phyloP scores from a whole-genome alignment of 2,113 vertebrate species.

The Aptenodytes forsteri region DNA sequence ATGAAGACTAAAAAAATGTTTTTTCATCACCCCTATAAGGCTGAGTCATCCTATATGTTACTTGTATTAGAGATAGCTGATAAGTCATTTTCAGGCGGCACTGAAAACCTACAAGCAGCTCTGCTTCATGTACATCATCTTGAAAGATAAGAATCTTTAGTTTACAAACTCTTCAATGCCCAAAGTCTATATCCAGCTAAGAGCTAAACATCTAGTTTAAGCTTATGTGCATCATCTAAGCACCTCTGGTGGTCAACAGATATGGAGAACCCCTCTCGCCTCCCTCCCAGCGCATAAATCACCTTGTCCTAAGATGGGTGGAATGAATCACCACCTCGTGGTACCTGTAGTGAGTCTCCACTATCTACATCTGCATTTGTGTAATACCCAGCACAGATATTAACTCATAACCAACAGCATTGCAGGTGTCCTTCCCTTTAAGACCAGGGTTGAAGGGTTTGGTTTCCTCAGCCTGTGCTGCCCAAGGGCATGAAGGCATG shows the following conservation, averaged over 20 bases:
- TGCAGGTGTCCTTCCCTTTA: neutral
- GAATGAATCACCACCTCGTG: neutral
- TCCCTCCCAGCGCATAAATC: neutral
- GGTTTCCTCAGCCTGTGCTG: neutral
- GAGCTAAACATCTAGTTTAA: neutral
- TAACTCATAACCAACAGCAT: neutral
- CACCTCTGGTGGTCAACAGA: neutral
- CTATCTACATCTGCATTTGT: neutral
- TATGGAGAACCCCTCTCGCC: neutral
- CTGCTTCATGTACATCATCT: neutral
- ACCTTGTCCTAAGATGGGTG: neutral
- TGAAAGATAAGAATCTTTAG: neutral
- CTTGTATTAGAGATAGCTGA: neutral
- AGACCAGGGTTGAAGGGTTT: neutral
- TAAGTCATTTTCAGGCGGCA: neutral
- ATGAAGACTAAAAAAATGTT: neutral
- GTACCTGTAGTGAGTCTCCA: neutral
- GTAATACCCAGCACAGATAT: neutral
- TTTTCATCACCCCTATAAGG: neutral
- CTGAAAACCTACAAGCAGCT: neutral
- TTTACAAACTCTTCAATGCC: neutral
- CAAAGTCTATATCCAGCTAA: neutral
- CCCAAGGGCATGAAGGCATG: neutral
- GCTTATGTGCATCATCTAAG: neutral
- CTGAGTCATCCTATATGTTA: neutral